Base-by-base conservation (phyloP, 2,797 vertebrate genomes). In the Zalophus californianus region DNA sequence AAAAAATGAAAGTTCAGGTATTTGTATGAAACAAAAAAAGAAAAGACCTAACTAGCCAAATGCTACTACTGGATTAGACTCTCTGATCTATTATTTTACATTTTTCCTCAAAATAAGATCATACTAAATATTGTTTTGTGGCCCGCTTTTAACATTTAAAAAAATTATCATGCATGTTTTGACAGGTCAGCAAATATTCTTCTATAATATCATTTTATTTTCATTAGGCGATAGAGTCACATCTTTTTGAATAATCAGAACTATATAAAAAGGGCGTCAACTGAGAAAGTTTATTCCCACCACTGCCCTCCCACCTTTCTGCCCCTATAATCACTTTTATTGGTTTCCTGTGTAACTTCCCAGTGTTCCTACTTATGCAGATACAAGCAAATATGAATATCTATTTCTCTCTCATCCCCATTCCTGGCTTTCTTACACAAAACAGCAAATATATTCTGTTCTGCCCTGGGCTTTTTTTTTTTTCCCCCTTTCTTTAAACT, bases 141-240 rank as follows among this genome's bases (percentile, higher is more conserved):
- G 44, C 52, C 44, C 50, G 10, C 38, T 64, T 92, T 82, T 82
- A n/a, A 82, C 1, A 64, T 20, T 64, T 23, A 91, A 77, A 66
- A 15, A 15, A 77, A 25, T 89, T 16, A 80, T 77, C 21, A 50
- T 56, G 11, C 75, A 32, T 75, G 29, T 25, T 88, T 91, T 54
- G 80, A 89, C 0, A 77, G 72, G 32, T 79, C 75, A 95, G n/a
- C 16, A 70, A 54, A 90, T 88, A 80, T 18, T 89, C 52, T 86
- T 89, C 27, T 83, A 62, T 7, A 64, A 41, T 82, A 72, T 85
- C 10, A 21, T 77, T 91, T 91, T 95, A 62, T 80, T 91, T 85
- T 91, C 86, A 54, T 20, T 56, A 38, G 10, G 48, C 44, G 84
- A 29, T 75, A 21, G 68, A 27, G 73, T 72, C n/a, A 62, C 20